Evolutionary conservation across 1,140 invertebrate species (phyloP), one percentile per base, ranked within the genome.

Genomic region (Adelges cooleyi): DNA sequence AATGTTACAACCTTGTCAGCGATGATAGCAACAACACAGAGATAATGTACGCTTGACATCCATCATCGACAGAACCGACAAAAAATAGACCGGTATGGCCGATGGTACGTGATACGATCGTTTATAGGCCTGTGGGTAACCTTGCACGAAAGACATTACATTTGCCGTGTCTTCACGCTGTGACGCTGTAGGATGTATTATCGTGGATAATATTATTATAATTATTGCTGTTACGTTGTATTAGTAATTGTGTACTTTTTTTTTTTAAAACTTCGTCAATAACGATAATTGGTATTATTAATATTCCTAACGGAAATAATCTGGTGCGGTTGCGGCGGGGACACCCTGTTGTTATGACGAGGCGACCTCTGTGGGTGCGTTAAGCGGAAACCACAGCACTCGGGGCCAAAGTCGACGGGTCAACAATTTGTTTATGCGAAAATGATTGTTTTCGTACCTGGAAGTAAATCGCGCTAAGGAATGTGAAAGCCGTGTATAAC

Each of bases 401-500:
- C 22, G 44, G 40, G 18, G 18, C n/a, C 3, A 4, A 44, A 44
- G 54, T 38, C 36, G 38, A 59, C 36, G 25, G 0, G 23, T 42
- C 11, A 38, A 38, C 22, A 59, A 59, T 59, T 44, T 44, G 54
- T 25, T 44, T 20, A 44, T 29, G 13, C 9, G 13, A 18, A 17
- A 17, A 33, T 36, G 17, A 10, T 53, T 36, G n/a, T 22, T 10
- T 56, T 59, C 18, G 8, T 15, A 42, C 36, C 36, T 22, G 54
- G 54, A 59, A 59, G 54, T 59, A 18, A 40, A 22, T 38, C 10
- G 6, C 15, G 20, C 2, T 15, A 17, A 59, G 40, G 54, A 59
- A 59, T 59, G 54, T 59, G 54, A 59, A 59, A 59, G 54, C 25
- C 18, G n/a, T 18, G 11, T 40, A 36, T 51, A 27, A 29, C 27